Conservation (phyloP, 1,140 invertebrate genomes). For the Arctopsyche grandis region DNA sequence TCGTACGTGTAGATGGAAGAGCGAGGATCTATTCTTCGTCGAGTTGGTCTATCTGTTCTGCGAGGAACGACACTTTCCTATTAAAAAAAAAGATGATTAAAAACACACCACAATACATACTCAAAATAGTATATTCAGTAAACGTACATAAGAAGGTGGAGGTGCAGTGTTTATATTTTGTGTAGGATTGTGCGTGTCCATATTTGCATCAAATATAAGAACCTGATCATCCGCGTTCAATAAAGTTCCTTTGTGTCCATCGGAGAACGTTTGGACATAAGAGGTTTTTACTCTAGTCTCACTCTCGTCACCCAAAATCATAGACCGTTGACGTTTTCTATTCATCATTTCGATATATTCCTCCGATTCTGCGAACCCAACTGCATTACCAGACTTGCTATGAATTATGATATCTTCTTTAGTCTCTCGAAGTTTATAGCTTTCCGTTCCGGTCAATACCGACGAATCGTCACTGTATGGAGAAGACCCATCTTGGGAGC, state of each 20-base stretch:
- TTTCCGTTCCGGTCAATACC: conserved; percentile 45
- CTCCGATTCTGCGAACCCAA: not conserved
- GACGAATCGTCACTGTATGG: conserved; percentile 49
- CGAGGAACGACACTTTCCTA: conserved; percentile 54
- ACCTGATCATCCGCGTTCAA: not conserved
- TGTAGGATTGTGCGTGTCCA: not conserved
- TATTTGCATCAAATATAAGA: conserved; percentile 18
- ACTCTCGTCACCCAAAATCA: conserved; percentile 16
- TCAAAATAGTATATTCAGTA: not conserved
- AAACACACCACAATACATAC: not conserved
- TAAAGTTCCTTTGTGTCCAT: not conserved
- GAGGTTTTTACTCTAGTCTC: conserved; percentile 2
- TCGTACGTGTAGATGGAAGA: conserved; percentile 61
- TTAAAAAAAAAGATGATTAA: not conserved
- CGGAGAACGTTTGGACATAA: not conserved
- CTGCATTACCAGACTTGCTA: not conserved
- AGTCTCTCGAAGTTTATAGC: conserved; percentile 40
- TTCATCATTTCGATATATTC: conserved; percentile 36
- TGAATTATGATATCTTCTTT: conserved; percentile 3
- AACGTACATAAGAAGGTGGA: conserved; percentile 49
- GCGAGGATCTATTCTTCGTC: conserved; percentile 61
- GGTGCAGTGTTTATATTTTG: conserved; percentile 29
- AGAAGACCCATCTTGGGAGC: conserved; percentile 43
- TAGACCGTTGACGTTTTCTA: not conserved
- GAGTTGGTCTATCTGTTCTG: conserved; percentile 60